A percentile compares a stretch with the other conserved stretches of the same genome.
Conservation (phyloP, 2,797 vertebrate genomes). For the Sebastes flavidus region DNA sequence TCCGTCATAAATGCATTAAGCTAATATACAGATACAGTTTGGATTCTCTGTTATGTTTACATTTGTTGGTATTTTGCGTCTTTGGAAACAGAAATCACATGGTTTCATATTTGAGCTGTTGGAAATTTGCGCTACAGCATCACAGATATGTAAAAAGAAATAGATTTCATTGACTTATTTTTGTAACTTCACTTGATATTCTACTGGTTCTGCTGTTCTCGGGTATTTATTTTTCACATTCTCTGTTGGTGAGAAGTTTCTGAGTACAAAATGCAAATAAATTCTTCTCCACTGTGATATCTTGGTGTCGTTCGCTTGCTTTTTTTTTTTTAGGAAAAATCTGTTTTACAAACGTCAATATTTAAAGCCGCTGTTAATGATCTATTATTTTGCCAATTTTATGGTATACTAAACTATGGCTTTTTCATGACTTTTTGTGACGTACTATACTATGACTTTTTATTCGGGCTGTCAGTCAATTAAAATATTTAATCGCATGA, state of each 20-base stretch:
- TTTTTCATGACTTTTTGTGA: neutral
- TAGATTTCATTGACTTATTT: conserved; percentile 40
- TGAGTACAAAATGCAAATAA: conserved; percentile 51
- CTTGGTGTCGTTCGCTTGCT: fast-evolving
- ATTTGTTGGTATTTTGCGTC: conserved; percentile 21
- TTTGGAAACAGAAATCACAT: conserved; percentile 12
- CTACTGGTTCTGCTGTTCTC: conserved; percentile 34
- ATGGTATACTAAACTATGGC: neutral
- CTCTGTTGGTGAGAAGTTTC: conserved; percentile 60
- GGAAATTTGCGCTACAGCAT: neutral
- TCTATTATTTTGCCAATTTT: neutral
- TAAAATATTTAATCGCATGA: neutral
- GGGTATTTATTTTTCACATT: conserved; percentile 70
- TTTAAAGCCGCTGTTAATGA: neutral
- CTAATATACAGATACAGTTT: conserved; percentile 9
- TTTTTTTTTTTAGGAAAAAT: neutral
- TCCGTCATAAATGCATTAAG: neutral
- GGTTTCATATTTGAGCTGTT: conserved; percentile 1
- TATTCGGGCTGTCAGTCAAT: neutral
- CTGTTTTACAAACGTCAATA: neutral
- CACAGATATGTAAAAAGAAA: conserved; percentile 42
- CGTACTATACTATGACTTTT: neutral
- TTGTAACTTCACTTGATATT: conserved; percentile 44
- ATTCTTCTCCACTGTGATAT: conserved; percentile 38
- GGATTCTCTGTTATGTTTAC: conserved; percentile 55